Conservation (phyloP, 35 echinoderm and acorn worm species). For the Apostichopus parvimensis region DNA sequence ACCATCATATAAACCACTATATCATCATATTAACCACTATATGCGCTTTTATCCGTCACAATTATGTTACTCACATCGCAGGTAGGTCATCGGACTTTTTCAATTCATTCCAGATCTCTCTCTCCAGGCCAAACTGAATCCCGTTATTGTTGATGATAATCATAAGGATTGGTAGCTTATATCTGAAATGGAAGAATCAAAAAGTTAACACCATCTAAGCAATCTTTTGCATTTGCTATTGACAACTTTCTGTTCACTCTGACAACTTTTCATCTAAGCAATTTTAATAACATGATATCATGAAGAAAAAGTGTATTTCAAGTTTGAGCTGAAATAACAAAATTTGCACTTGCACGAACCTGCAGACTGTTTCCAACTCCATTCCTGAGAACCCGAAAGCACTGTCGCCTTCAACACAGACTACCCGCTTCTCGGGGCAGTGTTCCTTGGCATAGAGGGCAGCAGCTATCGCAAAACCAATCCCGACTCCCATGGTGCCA, state of each 20-base stretch:
- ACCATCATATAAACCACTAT: background rate
- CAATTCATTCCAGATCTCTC: conserved; percentile 59
- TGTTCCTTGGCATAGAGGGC: conserved; percentile 76
- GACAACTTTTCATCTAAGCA: no score
- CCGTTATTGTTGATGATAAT: conserved; percentile 98
- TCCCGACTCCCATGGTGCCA: conserved; percentile 97
- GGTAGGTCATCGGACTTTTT: conserved; percentile 59
- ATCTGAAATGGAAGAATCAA: conserved; percentile 31
- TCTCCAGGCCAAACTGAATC: conserved; percentile 75
- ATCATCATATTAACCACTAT: no score
- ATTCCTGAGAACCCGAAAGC: conserved; percentile 99
- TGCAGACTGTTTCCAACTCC: conserved; percentile 95
- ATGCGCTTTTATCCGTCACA: background rate
- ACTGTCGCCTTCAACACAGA: conserved; percentile 95
- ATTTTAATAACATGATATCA: no score
- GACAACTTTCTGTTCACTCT: no score
- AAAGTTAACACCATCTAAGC: no score
- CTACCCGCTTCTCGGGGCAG: conserved; percentile 85
- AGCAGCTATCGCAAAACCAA: conserved; percentile 92
- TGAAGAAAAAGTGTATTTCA: no score
- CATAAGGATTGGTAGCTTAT: conserved; percentile 85
- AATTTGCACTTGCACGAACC: conserved; percentile 24
- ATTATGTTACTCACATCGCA: conserved; percentile 65
- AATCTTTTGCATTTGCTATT: no score
- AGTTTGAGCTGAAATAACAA: no score